A percentile compares a stretch with the other conserved stretches of the same genome.
These are phyloP conservation scores for Stenolophus ochropezus DNA, from an alignment of 2,888 invertebrate species.

Conservation along the genomic window DNA sequence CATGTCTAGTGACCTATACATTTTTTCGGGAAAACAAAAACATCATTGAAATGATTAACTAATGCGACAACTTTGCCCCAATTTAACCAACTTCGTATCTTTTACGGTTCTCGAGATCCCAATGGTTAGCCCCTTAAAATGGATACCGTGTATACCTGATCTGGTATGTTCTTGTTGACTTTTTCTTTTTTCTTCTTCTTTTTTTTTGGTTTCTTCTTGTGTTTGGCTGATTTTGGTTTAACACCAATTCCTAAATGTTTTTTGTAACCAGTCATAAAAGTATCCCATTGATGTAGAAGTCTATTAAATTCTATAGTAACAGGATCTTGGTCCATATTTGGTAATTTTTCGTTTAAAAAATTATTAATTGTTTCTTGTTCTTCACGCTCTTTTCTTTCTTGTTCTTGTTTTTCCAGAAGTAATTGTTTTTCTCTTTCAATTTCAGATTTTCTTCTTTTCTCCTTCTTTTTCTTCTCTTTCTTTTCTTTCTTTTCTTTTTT, in stretches of 20 bases:
- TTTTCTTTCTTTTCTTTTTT: conserved; percentile 28
- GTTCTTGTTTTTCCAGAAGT: neutral
- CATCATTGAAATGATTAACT: too few species aligned
- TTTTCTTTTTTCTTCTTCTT: conserved; percentile 48
- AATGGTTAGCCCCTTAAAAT: too few species aligned
- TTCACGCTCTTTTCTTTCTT: conserved; percentile 8
- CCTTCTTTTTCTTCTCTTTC: conserved; percentile 8
- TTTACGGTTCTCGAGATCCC: too few species aligned
- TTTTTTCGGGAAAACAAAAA: too few species aligned
- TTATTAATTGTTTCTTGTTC: neutral
- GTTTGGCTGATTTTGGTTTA: neutral
- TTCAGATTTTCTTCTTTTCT: conserved; percentile 44
- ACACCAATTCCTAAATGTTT: conserved; percentile 7
- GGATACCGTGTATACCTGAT: conserved; percentile 7
- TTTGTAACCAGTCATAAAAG: neutral
- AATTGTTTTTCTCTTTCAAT: neutral
- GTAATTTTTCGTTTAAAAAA: conserved; percentile 27
- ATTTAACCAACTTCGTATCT: too few species aligned
- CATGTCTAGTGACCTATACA: too few species aligned
- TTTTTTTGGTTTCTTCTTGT: neutral
- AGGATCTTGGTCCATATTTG: neutral
- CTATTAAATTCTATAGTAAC: neutral
- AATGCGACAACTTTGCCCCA: too few species aligned
- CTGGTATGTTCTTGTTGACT: conserved; percentile 32
- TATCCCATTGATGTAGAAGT: neutral